Conservation (phyloP, 2,888 invertebrate species). For the Uropetala carovei region DNA sequence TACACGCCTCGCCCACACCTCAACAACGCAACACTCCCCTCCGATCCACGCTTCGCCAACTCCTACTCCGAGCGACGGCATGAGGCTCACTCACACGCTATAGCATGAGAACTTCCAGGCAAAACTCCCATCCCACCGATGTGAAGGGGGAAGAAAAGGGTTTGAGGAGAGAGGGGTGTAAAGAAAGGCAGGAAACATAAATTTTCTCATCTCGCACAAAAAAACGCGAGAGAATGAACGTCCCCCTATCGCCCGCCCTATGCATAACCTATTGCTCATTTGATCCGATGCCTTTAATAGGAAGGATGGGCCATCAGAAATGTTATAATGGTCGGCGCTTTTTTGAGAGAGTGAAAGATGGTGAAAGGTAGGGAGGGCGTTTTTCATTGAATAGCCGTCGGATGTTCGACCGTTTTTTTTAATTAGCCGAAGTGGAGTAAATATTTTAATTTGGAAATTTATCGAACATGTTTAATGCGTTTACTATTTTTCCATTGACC, state of each 20-base stretch:
- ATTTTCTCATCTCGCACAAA: conserved; percentile 18
- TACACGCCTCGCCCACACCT: not conserved
- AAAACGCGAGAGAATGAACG: conserved; percentile 13
- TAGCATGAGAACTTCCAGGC: not conserved
- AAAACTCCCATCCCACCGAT: not conserved
- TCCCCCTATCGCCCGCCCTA: not conserved
- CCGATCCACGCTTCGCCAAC: not conserved
- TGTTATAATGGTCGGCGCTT: not conserved
- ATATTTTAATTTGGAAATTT: too few species aligned
- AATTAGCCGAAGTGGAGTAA: too few species aligned
- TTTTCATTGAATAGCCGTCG: not conserved
- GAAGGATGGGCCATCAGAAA: not conserved
- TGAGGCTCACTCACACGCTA: not conserved
- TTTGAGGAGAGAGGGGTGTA: not conserved
- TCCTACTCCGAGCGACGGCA: not conserved
- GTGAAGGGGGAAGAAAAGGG: not conserved
- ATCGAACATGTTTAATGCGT: too few species aligned
- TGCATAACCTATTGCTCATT: conserved; percentile 15
- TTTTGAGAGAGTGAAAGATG: not conserved
- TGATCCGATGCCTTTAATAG: not conserved
- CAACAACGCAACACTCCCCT: not conserved
- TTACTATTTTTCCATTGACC: too few species aligned
- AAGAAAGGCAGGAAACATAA: conserved; percentile 55
- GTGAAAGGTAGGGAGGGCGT: not conserved
- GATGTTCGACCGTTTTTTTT: too few species aligned